phyloP scores from a whole-genome alignment of 2,113 vertebrate species.

The Diadophis punctatus region DNA sequence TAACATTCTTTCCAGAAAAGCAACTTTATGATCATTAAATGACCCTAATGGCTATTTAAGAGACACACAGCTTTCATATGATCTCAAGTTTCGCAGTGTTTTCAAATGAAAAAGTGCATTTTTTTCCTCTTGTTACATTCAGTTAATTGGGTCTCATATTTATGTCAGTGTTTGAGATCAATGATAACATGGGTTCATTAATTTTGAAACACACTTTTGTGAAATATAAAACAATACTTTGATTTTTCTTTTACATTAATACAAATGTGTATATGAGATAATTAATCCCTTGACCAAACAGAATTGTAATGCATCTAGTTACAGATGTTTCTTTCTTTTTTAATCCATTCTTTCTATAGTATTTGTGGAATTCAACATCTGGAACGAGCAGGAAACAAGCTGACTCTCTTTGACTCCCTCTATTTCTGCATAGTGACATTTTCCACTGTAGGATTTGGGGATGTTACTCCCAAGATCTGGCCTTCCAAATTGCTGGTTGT shows the following conservation, averaged over 20 bases:
- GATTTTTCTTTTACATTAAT: slow-evolving; percentile 22
- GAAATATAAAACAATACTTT: background rate
- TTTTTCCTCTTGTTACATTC: background rate
- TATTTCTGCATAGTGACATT: slow-evolving; percentile 90
- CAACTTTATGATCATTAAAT: background rate
- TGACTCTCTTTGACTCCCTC: slow-evolving; percentile 82
- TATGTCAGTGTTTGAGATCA: slow-evolving; percentile 14
- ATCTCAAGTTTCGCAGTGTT: slow-evolving; percentile 13
- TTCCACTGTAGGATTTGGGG: slow-evolving; percentile 86
- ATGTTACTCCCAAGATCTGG: slow-evolving; percentile 83
- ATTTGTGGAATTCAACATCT: slow-evolving; percentile 87
- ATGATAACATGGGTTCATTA: background rate
- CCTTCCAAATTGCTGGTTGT: slow-evolving; percentile 84
- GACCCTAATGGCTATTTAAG: background rate
- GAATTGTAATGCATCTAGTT: slow-evolving; percentile 14
- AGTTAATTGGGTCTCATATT: slow-evolving; percentile 44
- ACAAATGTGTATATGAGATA: slow-evolving; percentile 40
- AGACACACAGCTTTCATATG: background rate
- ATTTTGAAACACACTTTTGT: background rate
- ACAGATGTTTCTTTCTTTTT: slow-evolving; percentile 42
- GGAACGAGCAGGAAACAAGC: slow-evolving; percentile 79
- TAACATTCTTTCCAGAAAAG: background rate
- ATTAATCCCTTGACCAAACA: slow-evolving; percentile 10
- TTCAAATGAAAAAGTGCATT: slow-evolving; percentile 38
- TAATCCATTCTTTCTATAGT: slow-evolving; percentile 66